Conservation (phyloP, 2,888 invertebrate genomes). For the Cyclophora punctaria region DNA sequence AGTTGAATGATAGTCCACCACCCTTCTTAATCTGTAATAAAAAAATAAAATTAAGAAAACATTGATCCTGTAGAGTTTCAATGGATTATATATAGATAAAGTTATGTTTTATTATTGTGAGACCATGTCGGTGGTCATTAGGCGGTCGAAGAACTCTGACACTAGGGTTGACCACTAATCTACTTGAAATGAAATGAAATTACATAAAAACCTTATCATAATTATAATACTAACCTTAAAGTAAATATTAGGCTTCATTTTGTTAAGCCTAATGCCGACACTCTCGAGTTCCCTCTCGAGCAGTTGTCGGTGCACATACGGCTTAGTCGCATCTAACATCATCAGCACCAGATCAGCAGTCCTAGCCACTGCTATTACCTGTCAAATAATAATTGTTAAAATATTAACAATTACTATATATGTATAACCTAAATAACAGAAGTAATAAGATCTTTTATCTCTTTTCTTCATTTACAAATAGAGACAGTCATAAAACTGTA, state of each 20-base stretch:
- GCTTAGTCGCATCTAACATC: constrained; percentile 99
- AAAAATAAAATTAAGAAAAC: constrained; percentile 4
- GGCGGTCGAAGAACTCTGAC: no score
- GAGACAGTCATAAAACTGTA: no score
- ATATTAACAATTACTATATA: neutral
- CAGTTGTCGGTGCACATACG: constrained; percentile 93
- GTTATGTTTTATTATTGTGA: no score
- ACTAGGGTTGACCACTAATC: no score
- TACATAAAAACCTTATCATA: neutral
- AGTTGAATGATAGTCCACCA: constrained; percentile 97
- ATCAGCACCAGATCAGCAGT: constrained; percentile 98
- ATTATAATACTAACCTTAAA: constrained; percentile 82
- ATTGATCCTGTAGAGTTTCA: no score
- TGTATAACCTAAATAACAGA: neutral
- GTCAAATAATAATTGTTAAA: constrained; percentile 2
- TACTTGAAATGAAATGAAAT: no score
- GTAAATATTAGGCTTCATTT: constrained; percentile 96
- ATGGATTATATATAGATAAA: no score
- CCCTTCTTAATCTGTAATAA: constrained; percentile 88
- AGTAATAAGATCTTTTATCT: no score
- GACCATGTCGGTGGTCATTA: no score
- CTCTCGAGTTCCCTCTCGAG: constrained; percentile 97
- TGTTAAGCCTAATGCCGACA: constrained; percentile 97
- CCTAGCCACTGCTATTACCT: constrained; percentile 98
- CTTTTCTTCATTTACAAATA: no score